phyloP scores from a whole-genome alignment of 2,113 vertebrate genomes.

The Aptenodytes forsteri region DNA sequence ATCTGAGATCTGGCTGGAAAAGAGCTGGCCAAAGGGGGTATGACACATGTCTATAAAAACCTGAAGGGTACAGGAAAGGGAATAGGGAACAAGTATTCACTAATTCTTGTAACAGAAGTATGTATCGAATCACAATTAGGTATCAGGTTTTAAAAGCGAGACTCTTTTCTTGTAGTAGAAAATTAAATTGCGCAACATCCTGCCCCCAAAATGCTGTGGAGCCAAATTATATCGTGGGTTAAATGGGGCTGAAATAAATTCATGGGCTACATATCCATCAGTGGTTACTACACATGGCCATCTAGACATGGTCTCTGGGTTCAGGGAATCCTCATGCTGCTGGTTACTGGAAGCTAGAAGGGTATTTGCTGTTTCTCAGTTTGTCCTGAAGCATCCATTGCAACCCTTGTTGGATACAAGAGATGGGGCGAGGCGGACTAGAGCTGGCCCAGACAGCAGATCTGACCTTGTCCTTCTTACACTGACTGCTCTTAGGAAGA shows the following conservation, averaged over 20 bases:
- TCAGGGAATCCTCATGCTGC: background rate
- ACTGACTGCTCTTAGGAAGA: background rate
- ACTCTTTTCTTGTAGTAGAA: fast-evolving
- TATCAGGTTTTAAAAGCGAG: background rate
- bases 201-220: background rate
- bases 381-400: background rate
- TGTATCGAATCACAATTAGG: fast-evolving
- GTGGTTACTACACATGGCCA: background rate
- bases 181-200: background rate
- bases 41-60: slow-evolving; percentile 1
- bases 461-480: background rate
- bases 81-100: fast-evolving
- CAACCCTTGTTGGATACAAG: background rate
- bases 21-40: background rate
- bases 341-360: background rate
- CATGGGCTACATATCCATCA: background rate
- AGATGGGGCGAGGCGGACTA: fast-evolving
- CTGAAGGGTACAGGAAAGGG: background rate
- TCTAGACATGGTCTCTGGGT: background rate
- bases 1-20: background rate
- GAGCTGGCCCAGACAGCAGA: background rate
- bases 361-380: background rate
- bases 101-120: background rate
- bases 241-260: background rate
- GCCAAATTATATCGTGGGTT: background rate